Evolutionary conservation across 1,140 invertebrate species (phyloP), one percentile per base, ranked within the genome.

Genomic region (Chelonus insularis): DNA sequence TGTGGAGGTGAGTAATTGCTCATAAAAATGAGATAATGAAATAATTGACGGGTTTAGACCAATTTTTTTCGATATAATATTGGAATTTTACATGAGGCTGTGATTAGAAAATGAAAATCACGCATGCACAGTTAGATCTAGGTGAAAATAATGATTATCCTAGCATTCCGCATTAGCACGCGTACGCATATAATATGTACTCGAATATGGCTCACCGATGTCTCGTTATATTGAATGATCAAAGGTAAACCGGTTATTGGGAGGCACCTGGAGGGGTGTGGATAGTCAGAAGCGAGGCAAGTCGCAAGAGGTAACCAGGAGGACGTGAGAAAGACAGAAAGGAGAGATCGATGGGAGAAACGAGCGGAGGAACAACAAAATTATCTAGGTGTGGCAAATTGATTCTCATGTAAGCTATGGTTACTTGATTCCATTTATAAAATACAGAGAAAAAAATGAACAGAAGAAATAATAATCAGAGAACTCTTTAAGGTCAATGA

Each of bases 221-320:
- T 61, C 51, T 61, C 39, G 51, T 68, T 74, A 70, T 72, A 74
- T 75, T 72, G 69, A 74, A 75, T 72, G 71, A 74, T 75, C 72
- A 75, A 75, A 75, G 72, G 71, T 73, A 75, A 75, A 75, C 73
- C 73, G 73, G 73, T 75, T 75, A 68, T 61, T 57, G 57, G 62
- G 62, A 56, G 65, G 52, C 62, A 64, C 39, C 62, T 62, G 36
- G 58, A 57, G 63, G 57, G 62, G 60, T 32, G 14, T 50, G 25
- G 9, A 45, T n/a, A 20, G 36, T 37, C 12, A 52, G 34, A 48
- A 14, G 36, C 12, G 32, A 21, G 34, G 56, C 54, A 34, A 48
- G 21, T 48, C 11, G 11, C 20, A 11, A 23, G 45, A 23, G 12
- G 14, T 16, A 34, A 8, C 41, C 41, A 20, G 7, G 32, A 36